A percentile compares a stretch with the other conserved stretches of the same genome.
phyloP scores from a whole-genome alignment of 37 sponge, comb jelly and placozoan genomes.

The Agelas oroides region DNA sequence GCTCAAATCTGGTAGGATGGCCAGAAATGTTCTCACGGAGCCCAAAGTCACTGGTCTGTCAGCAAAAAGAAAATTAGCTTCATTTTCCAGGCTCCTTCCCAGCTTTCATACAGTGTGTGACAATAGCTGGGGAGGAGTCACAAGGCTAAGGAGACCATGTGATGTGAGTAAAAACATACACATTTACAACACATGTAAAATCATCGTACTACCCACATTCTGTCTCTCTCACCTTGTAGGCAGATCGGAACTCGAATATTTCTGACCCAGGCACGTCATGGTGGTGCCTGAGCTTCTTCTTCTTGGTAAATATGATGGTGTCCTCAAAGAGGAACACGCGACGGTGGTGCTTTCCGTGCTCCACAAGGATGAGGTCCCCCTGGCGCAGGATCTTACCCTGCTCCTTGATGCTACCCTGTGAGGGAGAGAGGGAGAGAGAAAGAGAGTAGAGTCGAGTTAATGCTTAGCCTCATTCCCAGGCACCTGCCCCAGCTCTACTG shows the following conservation, averaged over 20 bases:
- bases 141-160: too few relatives aligned
- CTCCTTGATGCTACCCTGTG: conserved; percentile 54
- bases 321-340: conserved; percentile 87
- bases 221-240: conserved; percentile 49
- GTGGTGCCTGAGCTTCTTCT: conserved; percentile 29
- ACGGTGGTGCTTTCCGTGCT: conserved; percentile 53
- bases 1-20: conserved; percentile 72
- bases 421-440: not conserved
- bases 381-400: conserved; percentile 68
- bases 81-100: not conserved
- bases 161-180: too few relatives aligned
- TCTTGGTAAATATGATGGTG: conserved; percentile 72
- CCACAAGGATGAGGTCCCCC: conserved; percentile 68
- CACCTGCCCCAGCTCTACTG: too few relatives aligned
- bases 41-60: conserved; percentile 70
- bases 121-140: too few relatives aligned
- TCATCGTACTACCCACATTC: too few relatives aligned
- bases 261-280: conserved; percentile 47
- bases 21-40: conserved; percentile 71
- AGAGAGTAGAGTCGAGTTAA: not conserved
- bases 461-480: not conserved
- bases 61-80: not conserved
- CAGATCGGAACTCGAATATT: conserved; percentile 38
- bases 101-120: conserved; percentile 49
- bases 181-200: too few relatives aligned